Percentiles rank a stretch among this genome's conserved stretches.
Evolutionary conservation across 2,797 vertebrate genomes (phyloP).

Genomic region (Gymnopithys bicolor): DNA sequence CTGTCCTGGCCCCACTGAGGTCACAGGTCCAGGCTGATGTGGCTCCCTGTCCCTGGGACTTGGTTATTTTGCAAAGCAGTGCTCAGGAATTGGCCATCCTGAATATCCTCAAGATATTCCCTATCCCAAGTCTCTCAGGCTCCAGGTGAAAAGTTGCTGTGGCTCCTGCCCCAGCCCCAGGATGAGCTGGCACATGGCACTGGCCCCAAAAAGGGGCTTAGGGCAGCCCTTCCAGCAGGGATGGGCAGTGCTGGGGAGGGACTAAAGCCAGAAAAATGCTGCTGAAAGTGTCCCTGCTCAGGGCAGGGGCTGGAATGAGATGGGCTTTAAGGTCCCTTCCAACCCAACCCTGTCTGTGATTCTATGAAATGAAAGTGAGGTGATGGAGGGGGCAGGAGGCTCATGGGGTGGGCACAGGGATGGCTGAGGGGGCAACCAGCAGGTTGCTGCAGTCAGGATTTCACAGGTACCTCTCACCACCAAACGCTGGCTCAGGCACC

Average conservation of each 20-base stretch:
- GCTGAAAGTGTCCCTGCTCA: background rate
- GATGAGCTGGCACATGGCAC: too few species aligned
- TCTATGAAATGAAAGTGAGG: background rate
- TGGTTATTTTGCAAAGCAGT: background rate
- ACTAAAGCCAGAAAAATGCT: background rate
- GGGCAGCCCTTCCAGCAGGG: too few species aligned
- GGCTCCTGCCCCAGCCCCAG: too few species aligned
- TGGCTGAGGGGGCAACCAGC: background rate
- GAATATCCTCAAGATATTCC: too few species aligned
- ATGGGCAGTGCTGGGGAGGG: background rate
- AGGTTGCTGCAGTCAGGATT: fast-evolving
- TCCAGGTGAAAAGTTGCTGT: too few species aligned
- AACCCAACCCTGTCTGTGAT: background rate
- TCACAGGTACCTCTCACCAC: background rate
- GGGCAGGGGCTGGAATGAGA: background rate
- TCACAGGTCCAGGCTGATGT: fast-evolving
- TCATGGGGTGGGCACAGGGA: background rate
- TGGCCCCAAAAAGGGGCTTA: too few species aligned
- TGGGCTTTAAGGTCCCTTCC: background rate
- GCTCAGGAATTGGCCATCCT: too few species aligned
- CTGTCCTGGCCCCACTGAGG: background rate
- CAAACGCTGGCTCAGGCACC: too few species aligned
- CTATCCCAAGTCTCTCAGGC: too few species aligned
- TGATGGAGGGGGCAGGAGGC: background rate
- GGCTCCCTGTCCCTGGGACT: background rate